phyloP scores from a whole-genome alignment of 1,140 invertebrate genomes.

The Sycobia sp. region DNA sequence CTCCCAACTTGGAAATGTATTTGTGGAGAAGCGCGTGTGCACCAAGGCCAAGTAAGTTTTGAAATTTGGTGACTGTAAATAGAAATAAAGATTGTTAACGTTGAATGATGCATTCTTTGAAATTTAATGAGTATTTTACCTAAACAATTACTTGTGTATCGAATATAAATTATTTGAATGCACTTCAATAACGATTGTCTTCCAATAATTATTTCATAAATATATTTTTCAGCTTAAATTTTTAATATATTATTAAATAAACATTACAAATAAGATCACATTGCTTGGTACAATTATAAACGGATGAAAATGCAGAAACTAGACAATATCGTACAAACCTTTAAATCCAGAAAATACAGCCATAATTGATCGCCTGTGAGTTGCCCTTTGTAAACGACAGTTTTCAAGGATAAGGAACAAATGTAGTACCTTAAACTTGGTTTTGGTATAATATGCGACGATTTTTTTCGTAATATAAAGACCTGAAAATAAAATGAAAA shows the following conservation, averaged over 20 bases:
- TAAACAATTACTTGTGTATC: no score
- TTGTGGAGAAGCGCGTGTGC: slow-evolving; percentile 97
- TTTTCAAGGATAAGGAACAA: slow-evolving; percentile 89
- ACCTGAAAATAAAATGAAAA: slow-evolving; percentile 65
- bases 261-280: no score
- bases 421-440: slow-evolving; percentile 92
- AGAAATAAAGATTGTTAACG: slow-evolving; percentile 18
- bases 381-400: slow-evolving; percentile 97
- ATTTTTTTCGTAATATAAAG: slow-evolving; percentile 90
- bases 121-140: no score
- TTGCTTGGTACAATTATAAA: no score
- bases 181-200: no score
- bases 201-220: no score
- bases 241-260: no score
- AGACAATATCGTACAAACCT: slow-evolving; percentile 51
- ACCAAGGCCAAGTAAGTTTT: slow-evolving; percentile 95
- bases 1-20: slow-evolving; percentile 99
- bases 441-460: slow-evolving; percentile 84
- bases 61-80: slow-evolving; percentile 73
- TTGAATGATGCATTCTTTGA: no score
- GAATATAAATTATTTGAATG: no score
- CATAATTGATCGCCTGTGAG: slow-evolving; percentile 95
- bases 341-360: slow-evolving; percentile 75
- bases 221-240: no score
- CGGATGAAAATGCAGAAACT: no score